Base-by-base conservation (phyloP, 1,140 invertebrate genomes). In the Gonioctena quinquepunctata region DNA sequence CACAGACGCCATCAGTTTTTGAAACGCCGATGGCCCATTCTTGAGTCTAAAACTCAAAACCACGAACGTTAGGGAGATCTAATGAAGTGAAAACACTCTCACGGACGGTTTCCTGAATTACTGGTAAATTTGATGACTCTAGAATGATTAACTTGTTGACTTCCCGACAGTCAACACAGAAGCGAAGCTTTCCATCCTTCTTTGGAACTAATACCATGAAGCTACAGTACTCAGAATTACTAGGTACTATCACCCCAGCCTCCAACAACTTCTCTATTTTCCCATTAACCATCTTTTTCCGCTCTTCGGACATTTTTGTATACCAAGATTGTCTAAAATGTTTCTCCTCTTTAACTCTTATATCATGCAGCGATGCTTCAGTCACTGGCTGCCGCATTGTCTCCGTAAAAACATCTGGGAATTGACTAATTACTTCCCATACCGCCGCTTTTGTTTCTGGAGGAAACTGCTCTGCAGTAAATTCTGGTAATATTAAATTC, bases 111-210 rank as follows among this genome's bases (percentile, higher is more conserved):
- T 73, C 73, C 0, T 18, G 13, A 2, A 77, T 75, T 0, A 8
- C 1, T 7, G 78, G 75, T 13, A 82, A 25, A 3, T 76, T 73
- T 13, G 79, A 77, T 0, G 76, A 65, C 21, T 82, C 81, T 13
- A 72, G 71, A 5, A 69, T 73, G 0, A 82, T 87, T 0, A 83
- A 72, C 0, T 61, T 26, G 70, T 88, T 89, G 0, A 88, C 27
- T 7, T 60, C 25, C 1, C 80, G 66, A 50, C 75, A 79, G 48
- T 80, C 74, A 0, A 77, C 60, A 50, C 76, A 80, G 50, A 80
- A 76, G 7, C 78, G 60, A 18, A 54, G 57, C 19, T 56, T 48
- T 1, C 73, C 74, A 28, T 73, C 71, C 22, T 73, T 72, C 28
- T 71, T 73, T 7, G n/a, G 33, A 0, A 77, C 76, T 1, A 74